phyloP scores from a whole-genome alignment of 2,888 invertebrate species.

The Dyspetes luteomarginatus region DNA sequence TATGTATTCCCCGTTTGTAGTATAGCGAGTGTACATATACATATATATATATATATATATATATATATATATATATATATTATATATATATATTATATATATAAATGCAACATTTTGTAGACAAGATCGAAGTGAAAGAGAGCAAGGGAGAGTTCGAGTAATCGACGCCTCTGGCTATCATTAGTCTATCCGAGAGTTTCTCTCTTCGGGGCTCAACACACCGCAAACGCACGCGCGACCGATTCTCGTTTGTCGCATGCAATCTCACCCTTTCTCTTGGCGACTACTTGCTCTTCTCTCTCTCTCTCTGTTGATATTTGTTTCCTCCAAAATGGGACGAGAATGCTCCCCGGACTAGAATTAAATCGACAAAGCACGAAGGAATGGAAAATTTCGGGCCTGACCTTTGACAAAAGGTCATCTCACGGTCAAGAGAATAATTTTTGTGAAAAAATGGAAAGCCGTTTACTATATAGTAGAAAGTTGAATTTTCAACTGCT shows the following conservation, averaged over 20 bases:
- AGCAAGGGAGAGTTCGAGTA: conserved; percentile 65
- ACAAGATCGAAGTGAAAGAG: conserved; percentile 63
- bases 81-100: background rate
- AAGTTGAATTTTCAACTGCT: no score
- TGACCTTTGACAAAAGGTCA: no score
- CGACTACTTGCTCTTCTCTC: background rate
- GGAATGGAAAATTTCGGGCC: background rate
- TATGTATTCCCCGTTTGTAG: conserved; percentile 8
- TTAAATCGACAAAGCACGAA: conserved; percentile 42
- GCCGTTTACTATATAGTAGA: no score
- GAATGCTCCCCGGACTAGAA: conserved; percentile 12
- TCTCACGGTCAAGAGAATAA: background rate
- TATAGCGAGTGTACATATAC: conserved; percentile 12
- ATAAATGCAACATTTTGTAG: background rate
- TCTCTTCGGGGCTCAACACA: conserved; percentile 15
- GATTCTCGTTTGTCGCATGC: conserved; percentile 27
- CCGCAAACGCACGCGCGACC: background rate
- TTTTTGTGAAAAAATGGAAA: no score
- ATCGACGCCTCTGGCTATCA: conserved; percentile 78
- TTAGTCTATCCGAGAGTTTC: conserved; percentile 71
- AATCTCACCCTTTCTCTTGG: background rate
- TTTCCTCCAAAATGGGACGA: background rate
- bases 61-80: no score
- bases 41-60: background rate
- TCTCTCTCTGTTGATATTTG: background rate